Evolutionary conservation across 2,113 vertebrate species (phyloP), one percentile per base, ranked within the genome.

Genomic region (Acrocephalus arundinaceus): DNA sequence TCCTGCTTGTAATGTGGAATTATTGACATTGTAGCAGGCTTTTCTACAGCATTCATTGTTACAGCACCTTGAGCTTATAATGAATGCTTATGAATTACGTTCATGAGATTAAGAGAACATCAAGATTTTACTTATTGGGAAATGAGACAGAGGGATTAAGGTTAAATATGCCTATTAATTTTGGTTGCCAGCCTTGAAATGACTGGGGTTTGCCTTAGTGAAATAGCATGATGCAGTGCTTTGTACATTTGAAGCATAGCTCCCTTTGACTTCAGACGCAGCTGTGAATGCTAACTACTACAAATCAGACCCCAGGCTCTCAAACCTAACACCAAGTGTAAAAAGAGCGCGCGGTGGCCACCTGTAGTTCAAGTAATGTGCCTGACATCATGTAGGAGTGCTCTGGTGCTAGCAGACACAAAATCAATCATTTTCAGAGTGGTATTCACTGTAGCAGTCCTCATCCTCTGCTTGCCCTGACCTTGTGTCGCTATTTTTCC

Each of bases 221-320:
- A 71, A 71, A 77, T 20, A 54, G 41, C n/a, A 10, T 61, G 87
- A 30, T 13, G 14, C 70, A 37, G 61, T 80, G 54, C 74, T 94
- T 46, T 49, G 41, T 85, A 61, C 20, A 5, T 95, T 93, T 7
- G 15, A 67, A 78, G 80, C 79, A 73, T 8, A 77, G 63, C 68
- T 94, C 43, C 63, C 67, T 84, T 62, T 78, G 94, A 61, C 84
- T 79, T 87, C 49, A 79, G 77, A 30, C 0, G 0, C 73, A 65
- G 84, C 45, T 71, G 25, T 85, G 93, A 92, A 97, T 94, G 65
- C 84, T 76, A 91, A 94, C 41, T 57, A 27, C 77, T 81, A 61
- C 73, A 92, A 35, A 72, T 68, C 84, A 89, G 84, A 79, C 17
- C 66, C 18, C 45, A 61, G 84, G 84, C 89, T 97, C 68, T 94